Conservation (phyloP, 2,797 vertebrate species). For the Hafferia zeledoni region DNA sequence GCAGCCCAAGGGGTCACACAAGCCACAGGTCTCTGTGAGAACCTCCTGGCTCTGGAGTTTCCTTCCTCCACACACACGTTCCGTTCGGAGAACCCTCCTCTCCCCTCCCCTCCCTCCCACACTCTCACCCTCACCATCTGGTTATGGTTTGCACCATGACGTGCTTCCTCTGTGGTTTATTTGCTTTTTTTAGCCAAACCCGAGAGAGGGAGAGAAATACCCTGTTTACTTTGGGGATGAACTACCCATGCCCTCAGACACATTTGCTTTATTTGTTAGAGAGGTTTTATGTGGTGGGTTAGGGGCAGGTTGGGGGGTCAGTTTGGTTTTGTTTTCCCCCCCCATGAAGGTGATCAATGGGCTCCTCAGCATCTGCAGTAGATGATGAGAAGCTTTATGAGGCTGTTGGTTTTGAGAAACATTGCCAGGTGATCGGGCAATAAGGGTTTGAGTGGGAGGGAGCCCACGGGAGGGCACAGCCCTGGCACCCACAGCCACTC, state of each 20-base stretch:
- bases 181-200: conserved; percentile 47
- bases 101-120: conserved; percentile 19
- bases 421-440: not conserved
- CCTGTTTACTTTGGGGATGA: conserved; percentile 32
- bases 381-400: not conserved
- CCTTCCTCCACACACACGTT: conserved; percentile 26
- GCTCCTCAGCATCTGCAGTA: conserved; percentile 8
- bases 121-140: conserved; percentile 39
- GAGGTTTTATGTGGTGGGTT: not conserved
- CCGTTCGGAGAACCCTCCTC: conserved; percentile 41
- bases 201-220: conserved; percentile 33
- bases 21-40: not conserved
- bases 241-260: not conserved
- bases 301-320: not conserved
- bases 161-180: conserved; percentile 56
- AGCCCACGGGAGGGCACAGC: not conserved
- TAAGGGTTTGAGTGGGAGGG: not conserved
- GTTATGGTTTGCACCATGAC: conserved; percentile 57
- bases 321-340: not conserved
- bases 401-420: not conserved
- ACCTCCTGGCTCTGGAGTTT: not conserved
- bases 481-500: not conserved
- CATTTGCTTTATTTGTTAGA: not conserved
- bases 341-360: not conserved
- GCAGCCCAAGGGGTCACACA: not conserved